A percentile compares a stretch with the other conserved stretches of the same genome.
Conservation (phyloP, 1,140 invertebrate genomes). For the Polyergus mexicanus region DNA sequence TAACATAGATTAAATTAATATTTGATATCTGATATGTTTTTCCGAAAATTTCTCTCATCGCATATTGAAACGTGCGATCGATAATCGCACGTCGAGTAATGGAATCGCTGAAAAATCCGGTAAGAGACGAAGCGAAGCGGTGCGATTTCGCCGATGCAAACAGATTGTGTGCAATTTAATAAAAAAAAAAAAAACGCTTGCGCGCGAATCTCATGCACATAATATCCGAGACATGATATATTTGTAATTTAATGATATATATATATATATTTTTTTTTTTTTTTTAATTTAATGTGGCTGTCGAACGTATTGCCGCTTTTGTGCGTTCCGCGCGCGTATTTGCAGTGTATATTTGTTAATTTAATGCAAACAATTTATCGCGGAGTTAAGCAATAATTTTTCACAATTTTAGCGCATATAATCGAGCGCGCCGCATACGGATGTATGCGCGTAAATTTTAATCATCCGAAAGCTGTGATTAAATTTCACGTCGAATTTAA, state of each 20-base stretch:
- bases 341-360: constrained; percentile 63
- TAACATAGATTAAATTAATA: constrained; percentile 59
- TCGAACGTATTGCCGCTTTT: constrained; percentile 45
- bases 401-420: constrained; percentile 60
- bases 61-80: constrained; percentile 48
- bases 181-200: constrained; percentile 56
- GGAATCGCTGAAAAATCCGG: constrained; percentile 59
- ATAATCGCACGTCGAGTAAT: constrained; percentile 56
- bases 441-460: constrained; percentile 50
- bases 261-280: too few species aligned
- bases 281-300: constrained; percentile 57
- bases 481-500: constrained; percentile 59
- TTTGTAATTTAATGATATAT: constrained; percentile 64
- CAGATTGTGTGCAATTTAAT: constrained; percentile 60
- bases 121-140: constrained; percentile 42
- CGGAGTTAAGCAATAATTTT: constrained; percentile 64
- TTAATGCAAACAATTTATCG: constrained; percentile 63
- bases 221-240: constrained; percentile 52
- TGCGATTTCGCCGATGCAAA: constrained; percentile 54
- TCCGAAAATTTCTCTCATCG: constrained; percentile 50
- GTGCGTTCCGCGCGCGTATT: constrained; percentile 51
- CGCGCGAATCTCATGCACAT: constrained; percentile 51
- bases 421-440: constrained; percentile 29
- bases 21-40: constrained; percentile 62
- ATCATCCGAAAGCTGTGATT: constrained; percentile 55